These are phyloP conservation scores for Oreochromis niloticus DNA, from an alignment of 2,113 vertebrate genomes.

Conservation along the genomic window DNA sequence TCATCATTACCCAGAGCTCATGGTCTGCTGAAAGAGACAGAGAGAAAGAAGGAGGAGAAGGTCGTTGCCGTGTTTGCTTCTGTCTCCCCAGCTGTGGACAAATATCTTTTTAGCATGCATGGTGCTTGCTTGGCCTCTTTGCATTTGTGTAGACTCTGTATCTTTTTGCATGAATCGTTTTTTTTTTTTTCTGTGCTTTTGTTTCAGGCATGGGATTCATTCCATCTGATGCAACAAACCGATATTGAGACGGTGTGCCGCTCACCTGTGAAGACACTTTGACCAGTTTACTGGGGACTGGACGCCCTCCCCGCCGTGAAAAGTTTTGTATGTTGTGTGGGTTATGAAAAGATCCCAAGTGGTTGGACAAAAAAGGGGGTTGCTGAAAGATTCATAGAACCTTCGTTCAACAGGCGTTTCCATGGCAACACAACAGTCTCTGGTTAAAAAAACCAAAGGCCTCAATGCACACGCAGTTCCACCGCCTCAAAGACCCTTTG, in stretches of 20 bases:
- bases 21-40: background rate
- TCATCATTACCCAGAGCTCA: background rate
- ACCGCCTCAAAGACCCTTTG: constrained; percentile 60
- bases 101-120: constrained; percentile 22
- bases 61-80: background rate
- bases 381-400: constrained; percentile 68
- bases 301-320: background rate
- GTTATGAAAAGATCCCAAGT: constrained; percentile 55
- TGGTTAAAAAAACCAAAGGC: constrained; percentile 59
- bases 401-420: constrained; percentile 68
- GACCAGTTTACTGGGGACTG: background rate
- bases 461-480: constrained; percentile 46
- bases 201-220: background rate
- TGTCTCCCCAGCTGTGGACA: background rate
- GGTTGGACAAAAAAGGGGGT: constrained; percentile 28
- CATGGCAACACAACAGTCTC: constrained; percentile 67
- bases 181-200: background rate
- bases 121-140: background rate
- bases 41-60: background rate
- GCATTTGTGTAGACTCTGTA: background rate
- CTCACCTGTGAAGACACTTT: background rate
- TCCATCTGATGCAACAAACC: background rate
- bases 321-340: constrained; percentile 42
- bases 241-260: background rate
- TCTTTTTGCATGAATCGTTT: background rate